Evolutionary conservation across 2,888 invertebrate genomes (phyloP).

Genomic region (Trichopoda pennipes): DNA sequence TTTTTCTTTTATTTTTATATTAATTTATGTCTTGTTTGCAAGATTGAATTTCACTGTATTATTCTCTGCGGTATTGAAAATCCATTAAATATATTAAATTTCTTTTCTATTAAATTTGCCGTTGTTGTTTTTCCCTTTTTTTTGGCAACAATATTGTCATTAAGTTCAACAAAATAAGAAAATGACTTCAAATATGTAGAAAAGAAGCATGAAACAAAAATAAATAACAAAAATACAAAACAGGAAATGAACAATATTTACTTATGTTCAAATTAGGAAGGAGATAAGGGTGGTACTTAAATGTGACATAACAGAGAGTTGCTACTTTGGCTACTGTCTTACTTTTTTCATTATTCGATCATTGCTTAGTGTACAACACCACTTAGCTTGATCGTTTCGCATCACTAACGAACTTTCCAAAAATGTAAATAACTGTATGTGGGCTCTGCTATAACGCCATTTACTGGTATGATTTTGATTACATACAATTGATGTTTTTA

Average conservation of each 20-base stretch:
- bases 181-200: constrained; percentile 51
- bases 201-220: constrained; percentile 38
- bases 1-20: constrained; percentile 7
- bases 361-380: too few relatives aligned
- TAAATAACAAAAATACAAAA: constrained; percentile 52
- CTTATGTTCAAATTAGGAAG: constrained; percentile 11
- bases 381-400: too few relatives aligned
- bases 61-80: constrained; percentile 60
- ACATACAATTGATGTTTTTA: too few relatives aligned
- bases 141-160: constrained; percentile 66
- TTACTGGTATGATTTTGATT: too few relatives aligned
- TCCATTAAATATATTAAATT: constrained; percentile 66
- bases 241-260: constrained; percentile 36
- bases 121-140: constrained; percentile 43
- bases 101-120: constrained; percentile 55
- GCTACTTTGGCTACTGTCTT: too few relatives aligned
- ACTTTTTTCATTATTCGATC: background rate
- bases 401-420: too few relatives aligned
- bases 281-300: constrained; percentile 11
- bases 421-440: too few relatives aligned
- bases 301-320: too few relatives aligned
- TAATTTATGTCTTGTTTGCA: constrained; percentile 44
- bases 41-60: constrained; percentile 43
- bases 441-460: too few relatives aligned
- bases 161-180: constrained; percentile 54